Evolutionary conservation across 2,113 vertebrate genomes (phyloP).

Genomic region (Crotalus tigris): DNA sequence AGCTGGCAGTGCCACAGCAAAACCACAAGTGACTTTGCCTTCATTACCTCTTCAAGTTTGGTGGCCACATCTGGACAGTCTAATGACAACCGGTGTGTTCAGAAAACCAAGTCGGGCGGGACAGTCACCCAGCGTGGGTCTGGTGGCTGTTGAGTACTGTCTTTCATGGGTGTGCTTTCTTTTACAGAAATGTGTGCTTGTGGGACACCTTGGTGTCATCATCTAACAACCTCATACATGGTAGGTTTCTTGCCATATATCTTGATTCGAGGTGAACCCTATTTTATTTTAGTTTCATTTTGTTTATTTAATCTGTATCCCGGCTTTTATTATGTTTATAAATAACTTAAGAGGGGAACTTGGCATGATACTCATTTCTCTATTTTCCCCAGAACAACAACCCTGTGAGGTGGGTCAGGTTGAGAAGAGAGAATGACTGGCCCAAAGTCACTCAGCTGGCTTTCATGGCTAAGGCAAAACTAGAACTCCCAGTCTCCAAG

Average conservation of each 20-base stretch:
- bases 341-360: not conserved
- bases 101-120: not conserved
- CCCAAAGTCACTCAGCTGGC: not conserved
- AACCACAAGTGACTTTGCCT: slow-evolving; percentile 92
- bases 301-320: not conserved
- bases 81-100: slow-evolving; percentile 86
- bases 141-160: not conserved
- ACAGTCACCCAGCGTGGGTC: not conserved
- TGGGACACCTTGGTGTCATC: slow-evolving; percentile 90
- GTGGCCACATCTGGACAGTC: slow-evolving; percentile 96
- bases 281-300: not conserved
- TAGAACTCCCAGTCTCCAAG: too few relatives aligned
- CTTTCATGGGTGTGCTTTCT: slow-evolving; percentile 8
- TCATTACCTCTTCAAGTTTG: slow-evolving; percentile 96
- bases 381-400: not conserved
- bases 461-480: too few relatives aligned
- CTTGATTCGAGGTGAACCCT: not conserved
- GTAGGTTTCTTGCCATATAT: slow-evolving; percentile 61
- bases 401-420: not conserved
- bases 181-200: slow-evolving; percentile 85
- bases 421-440: not conserved
- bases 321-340: not conserved
- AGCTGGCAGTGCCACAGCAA: slow-evolving; percentile 98
- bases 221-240: slow-evolving; percentile 84
- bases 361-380: not conserved